Percentiles rank a stretch among this genome's conserved stretches.
Evolutionary conservation across 2,888 invertebrate genomes (phyloP).

Genomic region (Celastrina argiolus): DNA sequence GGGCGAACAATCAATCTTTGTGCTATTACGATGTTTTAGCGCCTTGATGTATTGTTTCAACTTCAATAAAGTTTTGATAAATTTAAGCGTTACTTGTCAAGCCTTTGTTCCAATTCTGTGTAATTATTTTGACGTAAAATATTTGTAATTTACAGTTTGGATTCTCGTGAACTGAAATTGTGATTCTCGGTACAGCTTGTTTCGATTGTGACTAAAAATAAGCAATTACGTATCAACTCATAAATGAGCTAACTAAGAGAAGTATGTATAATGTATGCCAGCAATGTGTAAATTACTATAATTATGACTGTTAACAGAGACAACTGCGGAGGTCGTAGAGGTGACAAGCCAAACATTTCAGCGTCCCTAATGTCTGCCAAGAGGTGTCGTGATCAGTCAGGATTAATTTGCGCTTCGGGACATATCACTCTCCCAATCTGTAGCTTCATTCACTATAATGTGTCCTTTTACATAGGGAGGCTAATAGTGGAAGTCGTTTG

Average conservation of each 20-base stretch:
- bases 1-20: constrained; percentile 70
- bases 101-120: constrained; percentile 65
- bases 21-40: constrained; percentile 75
- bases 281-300: not conserved
- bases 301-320: not conserved
- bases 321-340: constrained; percentile 3
- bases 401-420: constrained; percentile 22
- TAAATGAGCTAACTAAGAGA: too few species aligned
- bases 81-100: constrained; percentile 64
- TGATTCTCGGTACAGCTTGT: not conserved
- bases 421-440: constrained; percentile 16
- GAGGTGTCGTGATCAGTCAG: constrained; percentile 12
- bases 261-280: not conserved
- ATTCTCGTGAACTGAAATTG: constrained; percentile 32
- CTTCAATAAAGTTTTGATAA: constrained; percentile 77
- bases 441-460: not conserved
- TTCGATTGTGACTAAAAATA: too few species aligned
- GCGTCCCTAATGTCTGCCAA: constrained; percentile 13
- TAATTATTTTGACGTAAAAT: constrained; percentile 64
- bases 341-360: constrained; percentile 12
- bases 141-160: constrained; percentile 48
- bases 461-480: not conserved
- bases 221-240: too few species aligned
- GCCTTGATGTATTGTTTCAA: constrained; percentile 76
- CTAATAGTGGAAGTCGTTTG: not conserved